Evolutionary conservation across 1,140 invertebrate species (phyloP), one percentile per base, ranked within the genome.

Genomic region (Anastrepha ludens): DNA sequence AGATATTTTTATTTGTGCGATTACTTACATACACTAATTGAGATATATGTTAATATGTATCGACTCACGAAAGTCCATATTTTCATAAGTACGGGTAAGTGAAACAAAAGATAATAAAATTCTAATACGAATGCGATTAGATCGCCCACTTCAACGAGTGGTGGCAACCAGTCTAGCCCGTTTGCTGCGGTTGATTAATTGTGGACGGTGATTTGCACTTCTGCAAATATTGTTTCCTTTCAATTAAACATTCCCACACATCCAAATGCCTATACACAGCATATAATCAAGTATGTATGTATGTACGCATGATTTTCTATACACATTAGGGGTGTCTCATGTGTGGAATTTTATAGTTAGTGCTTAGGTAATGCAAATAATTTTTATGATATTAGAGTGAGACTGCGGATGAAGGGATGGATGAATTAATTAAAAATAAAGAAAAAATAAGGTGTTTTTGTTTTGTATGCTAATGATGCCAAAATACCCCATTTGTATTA

Each of bases 191-290:
- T 41, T 39, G 64, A 67, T 67, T 67, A 67, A 67, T 67, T 67
- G 39, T 67, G 13, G 64, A 29, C 64, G 8, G 6, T 67, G 64
- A 67, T 67, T 67, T 67, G 64, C 20, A 67, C 29, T 67, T 67
- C 29, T 67, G 64, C 64, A 67, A 65, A 67, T 67, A 39, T 41
- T 67, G 39, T 67, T 67, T 67, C 64, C 20, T 9, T 39, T 67
- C 50, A 55, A 29, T 29, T 29, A 29, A 29, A 1, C 29, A 29
- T 29, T 29, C 29, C 29, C 29, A 29, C 29, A 29, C 29, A 29
- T 29, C 29, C 29, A 29, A 29, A 29, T n/a, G 6, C 2, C 3
- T 62, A 62, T 62, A n/a, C 11, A 62, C n/a, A 62, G 20, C 5
- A 20, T 62, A 62, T 17, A 62, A 1, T n/a, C 6, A 3, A n/a